These are phyloP conservation scores for Palythoa caribaeorum DNA, from an alignment of 92 coral and sea anemone species.

Conservation along the genomic window DNA sequence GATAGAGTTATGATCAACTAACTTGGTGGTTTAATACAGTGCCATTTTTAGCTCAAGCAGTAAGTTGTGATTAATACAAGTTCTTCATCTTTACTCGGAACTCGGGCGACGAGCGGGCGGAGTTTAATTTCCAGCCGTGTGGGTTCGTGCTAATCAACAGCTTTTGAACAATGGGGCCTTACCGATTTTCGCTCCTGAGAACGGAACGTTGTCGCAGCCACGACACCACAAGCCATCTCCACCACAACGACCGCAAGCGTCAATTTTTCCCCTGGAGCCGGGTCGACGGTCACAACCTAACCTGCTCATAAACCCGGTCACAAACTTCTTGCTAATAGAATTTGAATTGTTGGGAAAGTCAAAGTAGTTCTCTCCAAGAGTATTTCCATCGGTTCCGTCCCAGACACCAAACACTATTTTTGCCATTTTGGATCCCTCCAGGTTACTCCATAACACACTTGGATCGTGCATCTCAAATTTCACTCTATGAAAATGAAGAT, in stretches of 20 bases:
- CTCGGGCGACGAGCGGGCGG: too few species aligned
- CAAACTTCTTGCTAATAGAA: conserved; percentile 64
- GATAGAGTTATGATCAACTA: too few species aligned
- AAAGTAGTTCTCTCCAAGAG: conserved; percentile 58
- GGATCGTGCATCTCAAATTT: conserved; percentile 69
- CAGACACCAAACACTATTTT: conserved; percentile 61
- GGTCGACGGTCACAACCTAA: conserved; percentile 74
- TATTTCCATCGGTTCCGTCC: conserved; percentile 73
- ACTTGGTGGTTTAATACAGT: too few species aligned
- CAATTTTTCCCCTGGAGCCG: conserved; percentile 71
- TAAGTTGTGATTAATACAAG: too few species aligned
- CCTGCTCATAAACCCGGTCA: conserved; percentile 40
- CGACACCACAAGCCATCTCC: conserved; percentile 71
- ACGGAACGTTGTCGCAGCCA: conserved; percentile 68
- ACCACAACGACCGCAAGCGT: conserved; percentile 74
- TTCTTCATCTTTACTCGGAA: too few species aligned
- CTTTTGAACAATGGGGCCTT: background rate
- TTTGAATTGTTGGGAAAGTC: conserved; percentile 50
- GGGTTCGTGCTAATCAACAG: too few species aligned
- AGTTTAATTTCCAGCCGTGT: too few species aligned
- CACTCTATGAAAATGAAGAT: conserved; percentile 43
- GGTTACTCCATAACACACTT: conserved; percentile 67
- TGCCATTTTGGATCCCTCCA: conserved; percentile 57
- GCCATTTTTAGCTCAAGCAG: too few species aligned
- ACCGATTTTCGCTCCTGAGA: conserved; percentile 75